A percentile compares a stretch with the other conserved stretches of the same genome.
Conservation (phyloP, 2,113 vertebrate species). For the Hipposideros armiger region DNA sequence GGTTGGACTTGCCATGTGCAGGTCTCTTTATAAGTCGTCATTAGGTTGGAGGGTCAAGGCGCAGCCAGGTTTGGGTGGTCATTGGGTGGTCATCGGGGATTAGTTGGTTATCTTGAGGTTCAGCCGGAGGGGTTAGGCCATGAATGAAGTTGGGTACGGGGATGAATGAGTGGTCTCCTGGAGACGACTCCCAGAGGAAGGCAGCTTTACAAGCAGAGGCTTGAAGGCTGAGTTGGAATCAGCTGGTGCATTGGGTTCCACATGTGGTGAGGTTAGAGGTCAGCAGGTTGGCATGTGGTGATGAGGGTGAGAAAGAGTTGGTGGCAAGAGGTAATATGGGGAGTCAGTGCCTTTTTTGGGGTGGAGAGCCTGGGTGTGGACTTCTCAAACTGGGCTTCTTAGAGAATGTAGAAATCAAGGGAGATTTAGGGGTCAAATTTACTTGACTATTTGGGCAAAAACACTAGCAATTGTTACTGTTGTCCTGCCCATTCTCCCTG, state of each 20-base stretch:
- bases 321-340: background rate
- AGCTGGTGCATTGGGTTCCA: background rate
- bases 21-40: background rate
- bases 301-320: background rate
- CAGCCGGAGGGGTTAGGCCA: background rate
- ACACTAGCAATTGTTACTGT: background rate
- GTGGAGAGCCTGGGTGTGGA: background rate
- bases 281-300: background rate
- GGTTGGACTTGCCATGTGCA: background rate
- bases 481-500: background rate
- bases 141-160: background rate
- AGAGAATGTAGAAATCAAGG: background rate
- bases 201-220: background rate
- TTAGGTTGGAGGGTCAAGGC: background rate
- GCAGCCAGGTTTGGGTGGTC: background rate
- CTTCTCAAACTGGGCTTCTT: conserved; percentile 3
- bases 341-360: background rate
- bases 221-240: background rate
- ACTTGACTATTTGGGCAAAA: conserved; percentile 11
- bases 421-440: background rate
- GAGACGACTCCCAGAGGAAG: background rate
- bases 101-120: background rate
- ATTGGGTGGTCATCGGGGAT: background rate
- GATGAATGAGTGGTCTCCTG: fast-evolving
- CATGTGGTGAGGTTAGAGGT: background rate